A percentile compares a stretch with the other conserved stretches of the same genome.
phyloP scores from a whole-genome alignment of 2,113 vertebrate species.

The Cochlearius cochlearius region DNA sequence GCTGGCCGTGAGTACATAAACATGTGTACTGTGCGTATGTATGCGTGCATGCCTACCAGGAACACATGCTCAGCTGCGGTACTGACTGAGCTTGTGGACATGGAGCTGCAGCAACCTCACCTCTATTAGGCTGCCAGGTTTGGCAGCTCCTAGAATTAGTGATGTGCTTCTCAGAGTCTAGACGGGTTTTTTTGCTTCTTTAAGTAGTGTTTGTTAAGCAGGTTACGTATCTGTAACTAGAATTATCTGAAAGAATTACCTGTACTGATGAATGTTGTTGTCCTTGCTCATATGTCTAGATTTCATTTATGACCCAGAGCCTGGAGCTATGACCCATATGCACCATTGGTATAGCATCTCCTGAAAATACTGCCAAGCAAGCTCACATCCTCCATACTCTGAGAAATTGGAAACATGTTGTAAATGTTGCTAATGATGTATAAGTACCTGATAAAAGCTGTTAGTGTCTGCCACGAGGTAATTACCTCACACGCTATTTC shows the following conservation, averaged over 20 bases:
- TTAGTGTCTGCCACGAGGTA: neutral
- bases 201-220: neutral
- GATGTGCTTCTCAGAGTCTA: neutral
- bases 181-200: neutral
- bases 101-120: neutral
- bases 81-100: neutral
- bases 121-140: neutral
- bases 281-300: neutral
- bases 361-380: neutral
- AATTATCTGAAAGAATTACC: neutral
- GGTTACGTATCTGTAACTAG: neutral
- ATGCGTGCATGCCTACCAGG: fast-evolving
- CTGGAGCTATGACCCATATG: neutral
- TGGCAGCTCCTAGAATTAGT: neutral
- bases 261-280: neutral
- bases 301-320: neutral
- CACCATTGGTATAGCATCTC: neutral
- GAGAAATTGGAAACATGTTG: neutral
- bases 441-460: neutral
- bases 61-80: fast-evolving
- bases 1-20: neutral
- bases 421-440: neutral
- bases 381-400: neutral
- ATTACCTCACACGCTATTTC: neutral
- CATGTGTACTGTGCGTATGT: neutral